A percentile compares a stretch with the other conserved stretches of the same genome.
Conservation (phyloP, 1,140 invertebrate species). For the Neodiprion lecontei region DNA sequence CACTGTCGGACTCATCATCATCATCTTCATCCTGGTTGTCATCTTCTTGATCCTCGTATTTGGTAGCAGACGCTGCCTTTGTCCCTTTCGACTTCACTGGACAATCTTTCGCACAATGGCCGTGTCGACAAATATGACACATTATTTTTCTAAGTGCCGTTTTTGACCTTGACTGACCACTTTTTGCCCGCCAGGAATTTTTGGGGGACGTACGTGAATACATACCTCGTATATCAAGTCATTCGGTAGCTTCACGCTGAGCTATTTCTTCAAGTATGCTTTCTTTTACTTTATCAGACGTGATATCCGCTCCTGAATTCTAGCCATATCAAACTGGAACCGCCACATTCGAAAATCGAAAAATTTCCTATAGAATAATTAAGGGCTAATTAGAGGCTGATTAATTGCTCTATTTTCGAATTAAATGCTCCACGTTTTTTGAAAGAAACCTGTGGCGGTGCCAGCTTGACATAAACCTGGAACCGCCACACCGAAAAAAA, state of each 20-base stretch:
- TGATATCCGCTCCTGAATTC: constrained; percentile 40
- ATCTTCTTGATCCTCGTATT: background rate
- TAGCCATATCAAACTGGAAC: too few species aligned
- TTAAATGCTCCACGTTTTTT: too few species aligned
- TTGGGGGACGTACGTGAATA: background rate
- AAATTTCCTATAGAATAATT: too few species aligned
- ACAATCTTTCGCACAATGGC: background rate
- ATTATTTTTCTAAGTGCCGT: background rate
- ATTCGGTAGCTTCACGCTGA: background rate
- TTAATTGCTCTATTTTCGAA: too few species aligned
- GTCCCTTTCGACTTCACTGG: background rate
- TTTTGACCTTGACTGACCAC: background rate
- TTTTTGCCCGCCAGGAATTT: background rate
- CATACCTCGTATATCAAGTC: background rate
- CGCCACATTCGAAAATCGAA: too few species aligned
- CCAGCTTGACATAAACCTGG: too few species aligned
- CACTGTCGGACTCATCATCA: background rate
- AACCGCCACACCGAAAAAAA: too few species aligned
- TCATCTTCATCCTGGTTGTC: background rate
- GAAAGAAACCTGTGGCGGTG: too few species aligned
- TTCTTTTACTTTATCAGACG: constrained; percentile 42
- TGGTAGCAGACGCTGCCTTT: background rate
- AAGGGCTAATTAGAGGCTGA: too few species aligned
- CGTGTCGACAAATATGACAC: background rate
- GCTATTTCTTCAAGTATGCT: constrained; percentile 45